Conservation (phyloP, 2,113 vertebrate genomes). For the Pitta sordida region DNA sequence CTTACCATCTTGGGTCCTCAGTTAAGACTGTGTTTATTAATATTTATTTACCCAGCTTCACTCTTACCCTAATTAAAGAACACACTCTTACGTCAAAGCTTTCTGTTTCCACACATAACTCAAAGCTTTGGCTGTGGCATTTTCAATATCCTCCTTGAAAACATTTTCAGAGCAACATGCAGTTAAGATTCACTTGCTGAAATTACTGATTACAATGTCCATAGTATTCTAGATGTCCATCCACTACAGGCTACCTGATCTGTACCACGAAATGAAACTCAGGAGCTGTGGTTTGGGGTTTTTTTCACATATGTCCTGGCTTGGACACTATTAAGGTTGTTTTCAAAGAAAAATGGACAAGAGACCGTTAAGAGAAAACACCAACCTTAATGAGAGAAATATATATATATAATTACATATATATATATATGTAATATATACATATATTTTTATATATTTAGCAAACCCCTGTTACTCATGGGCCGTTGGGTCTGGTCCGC, state of each 20-base stretch:
- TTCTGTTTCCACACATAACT: not conserved
- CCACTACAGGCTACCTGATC: not conserved
- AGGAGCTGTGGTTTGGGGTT: not conserved
- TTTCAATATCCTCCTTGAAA: not conserved
- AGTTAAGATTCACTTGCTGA: not conserved
- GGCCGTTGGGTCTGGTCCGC: too few species aligned
- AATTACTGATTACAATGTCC: not conserved
- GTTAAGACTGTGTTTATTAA: not conserved
- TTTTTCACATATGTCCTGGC: not conserved
- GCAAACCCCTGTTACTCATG: too few species aligned
- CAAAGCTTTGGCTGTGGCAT: not conserved
- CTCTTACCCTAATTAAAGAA: not conserved
- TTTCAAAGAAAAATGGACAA: too few species aligned
- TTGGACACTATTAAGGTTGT: too few species aligned
- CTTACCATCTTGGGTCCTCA: not conserved
- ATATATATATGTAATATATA: too few species aligned
- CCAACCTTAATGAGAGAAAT: too few species aligned
- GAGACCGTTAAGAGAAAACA: too few species aligned
- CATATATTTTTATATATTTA: too few species aligned
- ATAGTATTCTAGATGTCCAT: not conserved
- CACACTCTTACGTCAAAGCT: not conserved
- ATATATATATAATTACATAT: too few species aligned
- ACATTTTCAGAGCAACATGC: not conserved
- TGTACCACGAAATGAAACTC: not conserved
- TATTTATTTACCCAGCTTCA: not conserved